phyloP scores from a whole-genome alignment of 1,140 invertebrate species.

The Sycobia sp. region DNA sequence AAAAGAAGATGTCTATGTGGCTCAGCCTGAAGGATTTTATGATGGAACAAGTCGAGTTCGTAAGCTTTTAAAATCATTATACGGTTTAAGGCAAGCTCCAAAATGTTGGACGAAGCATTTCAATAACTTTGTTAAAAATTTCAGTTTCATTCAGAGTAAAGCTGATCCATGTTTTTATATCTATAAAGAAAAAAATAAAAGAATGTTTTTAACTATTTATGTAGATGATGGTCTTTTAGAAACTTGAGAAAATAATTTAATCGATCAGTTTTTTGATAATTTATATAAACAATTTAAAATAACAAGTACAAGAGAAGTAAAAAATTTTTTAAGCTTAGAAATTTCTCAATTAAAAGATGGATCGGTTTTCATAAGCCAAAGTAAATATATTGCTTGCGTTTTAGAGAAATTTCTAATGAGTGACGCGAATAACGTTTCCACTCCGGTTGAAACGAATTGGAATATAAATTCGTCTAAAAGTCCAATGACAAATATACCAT shows the following conservation, averaged over 20 bases:
- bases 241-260: no score
- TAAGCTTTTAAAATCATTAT: conserved; percentile 42
- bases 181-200: not conserved
- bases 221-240: no score
- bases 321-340: conserved; percentile 21
- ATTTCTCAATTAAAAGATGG: not conserved
- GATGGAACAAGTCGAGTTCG: no score
- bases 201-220: conserved; percentile 13
- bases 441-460: no score
- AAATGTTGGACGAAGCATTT: no score
- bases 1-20: no score
- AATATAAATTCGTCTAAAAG: not conserved
- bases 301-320: no score
- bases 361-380: no score
- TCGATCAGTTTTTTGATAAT: conserved; percentile 10
- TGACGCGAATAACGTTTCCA: no score
- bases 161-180: conserved; percentile 23
- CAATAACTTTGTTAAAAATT: not conserved
- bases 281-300: conserved; percentile 11
- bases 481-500: conserved; percentile 16
- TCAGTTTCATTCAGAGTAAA: no score
- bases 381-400: conserved; percentile 25
- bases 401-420: conserved; percentile 16
- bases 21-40: no score
- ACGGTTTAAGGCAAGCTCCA: no score